Conservation (phyloP, 2,888 invertebrate genomes). For the Craniophora ligustri region DNA sequence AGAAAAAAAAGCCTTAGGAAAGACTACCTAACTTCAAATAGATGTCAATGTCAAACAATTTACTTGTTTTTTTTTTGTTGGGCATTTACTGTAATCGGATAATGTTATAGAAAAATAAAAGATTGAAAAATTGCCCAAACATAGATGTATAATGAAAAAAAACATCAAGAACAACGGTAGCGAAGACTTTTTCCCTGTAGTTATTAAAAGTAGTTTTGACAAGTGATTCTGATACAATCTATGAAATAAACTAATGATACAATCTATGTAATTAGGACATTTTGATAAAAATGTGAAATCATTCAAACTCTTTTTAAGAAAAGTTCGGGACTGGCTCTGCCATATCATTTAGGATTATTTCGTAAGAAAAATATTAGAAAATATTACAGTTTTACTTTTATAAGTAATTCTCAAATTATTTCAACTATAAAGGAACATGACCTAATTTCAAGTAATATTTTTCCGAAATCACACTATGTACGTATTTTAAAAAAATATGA, state of each 20-base stretch:
- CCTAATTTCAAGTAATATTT: constrained; percentile 42
- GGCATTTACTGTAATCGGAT: background rate
- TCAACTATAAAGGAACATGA: constrained; percentile 36
- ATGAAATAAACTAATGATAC: constrained; percentile 34
- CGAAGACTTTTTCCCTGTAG: constrained; percentile 23
- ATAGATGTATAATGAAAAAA: too few relatives aligned
- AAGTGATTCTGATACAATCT: constrained; percentile 41
- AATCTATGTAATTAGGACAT: constrained; percentile 42
- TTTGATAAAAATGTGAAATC: constrained; percentile 45
- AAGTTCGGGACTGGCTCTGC: constrained; percentile 36
- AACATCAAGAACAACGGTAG: background rate
- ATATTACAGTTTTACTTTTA: constrained; percentile 30
- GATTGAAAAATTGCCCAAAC: too few relatives aligned
- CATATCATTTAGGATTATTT: constrained; percentile 49
- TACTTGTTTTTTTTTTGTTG: background rate
- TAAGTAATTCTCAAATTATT: constrained; percentile 32
- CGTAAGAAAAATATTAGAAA: constrained; percentile 24
- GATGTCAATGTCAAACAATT: too few relatives aligned
- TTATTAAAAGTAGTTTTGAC: constrained; percentile 42
- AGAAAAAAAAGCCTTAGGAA: background rate
- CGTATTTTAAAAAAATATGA: constrained; percentile 43
- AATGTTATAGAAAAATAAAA: background rate
- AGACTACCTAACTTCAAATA: too few relatives aligned
- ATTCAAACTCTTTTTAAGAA: constrained; percentile 33
- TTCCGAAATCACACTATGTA: constrained; percentile 44